Base-by-base conservation (phyloP, 2,797 vertebrate genomes). In the Sebastes flavidus region DNA sequence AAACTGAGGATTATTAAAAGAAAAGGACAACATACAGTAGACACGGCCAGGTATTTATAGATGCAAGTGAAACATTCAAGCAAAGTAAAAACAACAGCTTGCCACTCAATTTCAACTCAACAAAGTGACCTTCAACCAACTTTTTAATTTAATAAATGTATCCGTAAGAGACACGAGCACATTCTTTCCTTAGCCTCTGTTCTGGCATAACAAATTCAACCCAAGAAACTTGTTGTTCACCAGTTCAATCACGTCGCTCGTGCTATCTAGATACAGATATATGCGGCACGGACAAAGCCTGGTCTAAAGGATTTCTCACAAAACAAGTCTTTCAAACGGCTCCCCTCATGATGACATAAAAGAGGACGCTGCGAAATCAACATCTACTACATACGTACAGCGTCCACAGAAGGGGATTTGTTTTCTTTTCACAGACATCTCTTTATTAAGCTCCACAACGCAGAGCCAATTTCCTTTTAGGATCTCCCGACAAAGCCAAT, bases 381-480 rank as follows among this genome's bases (percentile, higher is more conserved):
- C 80, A 90, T 76, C 54, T 65, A 62, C 70, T 71, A 38, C 56
- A 52, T 72, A 52, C 3, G 67, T 71, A 62, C 69, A 70, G 65
- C 78, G 86, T 82, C 75, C 42, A 87, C 83, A 88, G 62, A 79
- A 4, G 38, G 36, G 34, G 70, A 80, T 91, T 89, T 91, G 87
- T 91, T 89, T 91, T 83, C 76, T 76, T 93, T 89, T 76, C 75
- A 83, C 75, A 72, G 60, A 56, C 80, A 61, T 78, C 20, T 82
- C 82, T 80, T 85, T 79, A 89, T 85, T 82, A 74, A 87, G 82
- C 82, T 46, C 62, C 22, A 8, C 68, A 68, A 36, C 55, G 67
- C 79, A 49, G 85, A 90, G 82, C 75, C 82, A 79, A 90, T 92
- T 93, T 88, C 87, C 70, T 20, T 82, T 85, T 16, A 74, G 38